Evolutionary conservation across 2,888 invertebrate genomes (phyloP), one percentile per base, ranked within the genome.

Genomic region (Altica lythri): DNA sequence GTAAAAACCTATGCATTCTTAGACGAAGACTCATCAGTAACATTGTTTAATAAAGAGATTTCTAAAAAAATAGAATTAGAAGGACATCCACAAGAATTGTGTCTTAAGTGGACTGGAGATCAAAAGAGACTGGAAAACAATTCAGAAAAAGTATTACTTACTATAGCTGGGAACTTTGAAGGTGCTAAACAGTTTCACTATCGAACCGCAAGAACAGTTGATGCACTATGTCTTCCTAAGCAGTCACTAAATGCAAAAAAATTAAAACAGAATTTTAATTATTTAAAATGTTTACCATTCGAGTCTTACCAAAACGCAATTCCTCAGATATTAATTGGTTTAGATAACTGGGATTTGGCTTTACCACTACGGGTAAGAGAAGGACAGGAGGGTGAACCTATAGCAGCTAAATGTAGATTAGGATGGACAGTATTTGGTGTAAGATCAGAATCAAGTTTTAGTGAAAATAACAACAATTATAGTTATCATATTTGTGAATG

Each of bases 371-470:
- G 27, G 4, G 45, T 50, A 2, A 55, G 18, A 37, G 50, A 58
- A 43, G 50, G 50, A 8, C 9, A 1, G 8, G 48, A 47, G 22
- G 22, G 56, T 51, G 40, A 50, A 45, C 57, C 57, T 14, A 55
- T 59, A 13, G 53, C 60, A 30, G 51, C 60, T 13, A 59, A 62
- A 43, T 59, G 54, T n/a, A 53, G 50, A 35, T 53, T 63, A 9
- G 62, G 63, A 6, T 60, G 63, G 60, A 48, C 43, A 4, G 43
- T 48, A 12, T 53, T 53, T 17, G 40, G 34, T 3, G 8, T 42
- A 19, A 14, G 12, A 25, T 16, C 32, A 2, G 34, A 2, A 4
- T 6, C 5, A 4, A n/a, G n/a, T 6, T 4, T 6, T 12, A 4
- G 8, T 2, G 2, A 17, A 17, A 29, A 19, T 8, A 5, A 32